Evolutionary conservation across 2,113 vertebrate species (phyloP), one percentile per base, ranked within the genome.

Genomic region (Leuciscus idus): DNA sequence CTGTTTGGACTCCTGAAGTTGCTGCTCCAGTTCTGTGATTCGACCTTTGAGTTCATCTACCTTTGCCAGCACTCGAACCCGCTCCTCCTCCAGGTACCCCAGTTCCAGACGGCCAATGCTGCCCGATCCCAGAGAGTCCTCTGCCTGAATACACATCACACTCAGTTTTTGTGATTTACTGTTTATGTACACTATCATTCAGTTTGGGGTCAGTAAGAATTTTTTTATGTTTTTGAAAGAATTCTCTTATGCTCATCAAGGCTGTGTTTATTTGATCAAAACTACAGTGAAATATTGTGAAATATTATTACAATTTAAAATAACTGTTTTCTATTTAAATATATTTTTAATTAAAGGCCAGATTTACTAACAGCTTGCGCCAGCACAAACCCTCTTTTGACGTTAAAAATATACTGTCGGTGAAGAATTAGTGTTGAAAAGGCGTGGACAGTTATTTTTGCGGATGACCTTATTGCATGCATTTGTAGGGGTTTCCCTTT

Each of bases 11-110:
- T 99, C 98, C 90, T 98, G 97, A 50, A 99, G 95, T 84, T 99
- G 98, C 83, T 98, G 97, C 85, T 99, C 98, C 89, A 99, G 93
- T 72, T 99, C 98, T 21, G 96, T 97, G 62, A 98, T 90, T 0
- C 94, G 94, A 66, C 90, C 91, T 89, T 98, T 98, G 19, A 99
- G 95, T 89, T 96, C 96, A 30, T 99, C 97, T 23, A 98, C 90
- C 0, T 57, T 94, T 1, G 96, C 75, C 0, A 99, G 93, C 4
- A 95, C 93, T 0, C 91, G 64, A 5, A 96, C 91, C 0, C 95
- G 93, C 90, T 98, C 97, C 30, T 98, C 97, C 84, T 98, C 97
- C 92, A 99, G 90, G 84, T 93, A 94, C 1, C 91, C 88, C 0
- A 94, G 91, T 91, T 99, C 97, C 86, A 92, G 93, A 0, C 90